phyloP scores from a whole-genome alignment of 2,797 vertebrate species.

The Onychomys torridus region DNA sequence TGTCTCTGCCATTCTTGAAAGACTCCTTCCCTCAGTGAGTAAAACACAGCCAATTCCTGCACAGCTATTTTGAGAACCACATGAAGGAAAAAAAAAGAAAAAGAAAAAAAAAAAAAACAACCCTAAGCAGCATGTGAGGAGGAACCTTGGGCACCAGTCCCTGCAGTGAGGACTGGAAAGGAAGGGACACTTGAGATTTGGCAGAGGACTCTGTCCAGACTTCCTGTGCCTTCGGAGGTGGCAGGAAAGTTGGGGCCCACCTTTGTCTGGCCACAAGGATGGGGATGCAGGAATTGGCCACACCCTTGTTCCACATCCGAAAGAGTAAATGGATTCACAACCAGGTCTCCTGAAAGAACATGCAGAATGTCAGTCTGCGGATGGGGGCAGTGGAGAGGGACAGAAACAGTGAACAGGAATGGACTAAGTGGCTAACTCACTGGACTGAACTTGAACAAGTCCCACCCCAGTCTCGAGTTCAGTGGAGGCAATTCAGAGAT shows the following conservation, averaged over 20 bases:
- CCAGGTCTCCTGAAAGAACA: neutral
- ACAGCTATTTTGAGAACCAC: constrained; percentile 70
- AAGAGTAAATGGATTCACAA: neutral
- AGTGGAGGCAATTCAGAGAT: neutral
- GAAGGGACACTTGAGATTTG: constrained; percentile 61
- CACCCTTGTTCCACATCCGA: neutral
- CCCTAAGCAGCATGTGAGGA: neutral
- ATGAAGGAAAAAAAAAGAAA: neutral
- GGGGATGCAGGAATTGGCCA: neutral
- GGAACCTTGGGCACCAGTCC: neutral
- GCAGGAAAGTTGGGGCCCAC: neutral
- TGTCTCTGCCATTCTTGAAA: neutral
- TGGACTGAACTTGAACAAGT: neutral
- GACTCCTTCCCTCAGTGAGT: constrained; percentile 64
- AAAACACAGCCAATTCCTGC: constrained; percentile 28
- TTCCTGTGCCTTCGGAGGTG: constrained; percentile 56
- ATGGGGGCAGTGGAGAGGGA: fast-evolving
- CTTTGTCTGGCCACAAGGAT: neutral
- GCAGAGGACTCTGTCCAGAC: constrained; percentile 11
- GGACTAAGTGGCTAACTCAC: fast-evolving
- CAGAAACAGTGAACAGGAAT: neutral
- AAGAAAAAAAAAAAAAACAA: too few relatives aligned
- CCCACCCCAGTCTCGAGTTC: too few relatives aligned
- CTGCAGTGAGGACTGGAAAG: neutral
- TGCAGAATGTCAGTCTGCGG: neutral